These are phyloP conservation scores for Herpetotheres cachinnans DNA, from an alignment of 2,113 vertebrate genomes.

Conservation along the genomic window DNA sequence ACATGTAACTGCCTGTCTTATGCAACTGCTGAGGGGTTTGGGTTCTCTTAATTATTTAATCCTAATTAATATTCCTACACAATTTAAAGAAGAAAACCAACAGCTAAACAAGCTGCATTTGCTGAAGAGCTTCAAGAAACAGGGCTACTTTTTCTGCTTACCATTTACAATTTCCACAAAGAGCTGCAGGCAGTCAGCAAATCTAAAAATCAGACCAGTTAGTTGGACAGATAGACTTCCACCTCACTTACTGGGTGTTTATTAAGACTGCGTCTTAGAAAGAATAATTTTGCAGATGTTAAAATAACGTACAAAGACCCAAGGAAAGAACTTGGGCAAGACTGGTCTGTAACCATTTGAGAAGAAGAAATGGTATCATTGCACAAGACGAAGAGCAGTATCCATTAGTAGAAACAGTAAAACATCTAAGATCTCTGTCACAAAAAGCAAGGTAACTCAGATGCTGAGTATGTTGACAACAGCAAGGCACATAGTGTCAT, in stretches of 20 bases:
- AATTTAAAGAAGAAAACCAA: neutral
- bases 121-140: neutral
- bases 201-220: neutral
- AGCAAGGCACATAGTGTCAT: neutral
- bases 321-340: neutral
- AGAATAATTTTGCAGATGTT: neutral
- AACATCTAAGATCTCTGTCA: neutral
- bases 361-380: neutral
- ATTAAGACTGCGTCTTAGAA: neutral
- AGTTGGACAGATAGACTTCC: neutral
- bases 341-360: neutral
- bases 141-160: neutral
- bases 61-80: neutral
- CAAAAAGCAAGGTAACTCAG: neutral
- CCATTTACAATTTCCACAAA: neutral
- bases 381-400: neutral
- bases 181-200: neutral
- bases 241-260: neutral
- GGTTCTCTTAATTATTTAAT: neutral
- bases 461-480: neutral
- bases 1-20: slow-evolving; percentile 10
- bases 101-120: neutral
- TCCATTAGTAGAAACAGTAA: neutral
- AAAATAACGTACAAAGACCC: neutral
- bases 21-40: neutral